phyloP scores from a whole-genome alignment of 2,797 vertebrate genomes.

The Sternarchorhynchus goeldii region DNA sequence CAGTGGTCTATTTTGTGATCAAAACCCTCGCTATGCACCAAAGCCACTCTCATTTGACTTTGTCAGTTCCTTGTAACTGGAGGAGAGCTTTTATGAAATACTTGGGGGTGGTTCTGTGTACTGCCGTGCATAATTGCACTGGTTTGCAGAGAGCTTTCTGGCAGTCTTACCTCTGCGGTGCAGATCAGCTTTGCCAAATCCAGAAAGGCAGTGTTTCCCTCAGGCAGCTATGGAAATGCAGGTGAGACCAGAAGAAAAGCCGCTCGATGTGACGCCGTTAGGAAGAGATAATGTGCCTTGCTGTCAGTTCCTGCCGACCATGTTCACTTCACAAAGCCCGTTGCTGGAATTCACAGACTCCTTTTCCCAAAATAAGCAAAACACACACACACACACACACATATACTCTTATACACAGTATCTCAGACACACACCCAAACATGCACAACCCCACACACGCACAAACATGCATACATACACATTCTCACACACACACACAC shows the following conservation, averaged over 20 bases:
- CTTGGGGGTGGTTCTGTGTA: neutral
- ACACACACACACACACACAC: neutral
- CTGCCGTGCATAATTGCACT: conserved; percentile 23
- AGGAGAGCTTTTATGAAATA: neutral
- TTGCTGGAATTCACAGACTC: conserved; percentile 8
- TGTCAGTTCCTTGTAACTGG: neutral
- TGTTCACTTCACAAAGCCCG: conserved; percentile 26
- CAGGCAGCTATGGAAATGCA: conserved; percentile 68
- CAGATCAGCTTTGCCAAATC: conserved; percentile 78
- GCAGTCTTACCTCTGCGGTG: conserved; percentile 58
- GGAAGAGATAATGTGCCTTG: conserved; percentile 41
- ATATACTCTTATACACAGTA: too few relatives aligned
- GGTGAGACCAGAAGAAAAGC: conserved; percentile 73
- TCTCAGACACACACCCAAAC: neutral
- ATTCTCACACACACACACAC: neutral
- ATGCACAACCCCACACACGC: neutral
- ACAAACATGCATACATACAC: too few relatives aligned
- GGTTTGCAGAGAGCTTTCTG: conserved; percentile 22
- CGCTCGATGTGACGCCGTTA: conserved; percentile 61
- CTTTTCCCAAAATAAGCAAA: conserved; percentile 14
- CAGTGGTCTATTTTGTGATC: too few relatives aligned
- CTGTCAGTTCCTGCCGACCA: conserved; percentile 38
- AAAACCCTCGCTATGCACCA: neutral
- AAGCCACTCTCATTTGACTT: neutral
- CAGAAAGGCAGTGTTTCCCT: conserved; percentile 77